Conservation (phyloP, 1,140 invertebrate species). For the Goniozus legneri region DNA sequence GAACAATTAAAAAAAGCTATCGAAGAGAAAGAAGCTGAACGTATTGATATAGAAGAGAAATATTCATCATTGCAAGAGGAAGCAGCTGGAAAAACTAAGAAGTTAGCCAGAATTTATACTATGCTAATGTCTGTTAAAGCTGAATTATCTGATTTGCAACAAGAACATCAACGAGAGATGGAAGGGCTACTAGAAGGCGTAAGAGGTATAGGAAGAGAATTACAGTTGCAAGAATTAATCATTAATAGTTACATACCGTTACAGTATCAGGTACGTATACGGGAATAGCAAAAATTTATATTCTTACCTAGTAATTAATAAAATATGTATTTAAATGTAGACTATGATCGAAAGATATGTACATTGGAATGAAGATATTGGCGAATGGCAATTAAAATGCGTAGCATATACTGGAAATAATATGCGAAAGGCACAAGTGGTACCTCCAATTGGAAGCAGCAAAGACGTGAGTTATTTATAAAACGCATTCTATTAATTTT, state of each 20-base stretch:
- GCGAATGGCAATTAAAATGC: slow-evolving; percentile 97
- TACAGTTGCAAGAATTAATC: slow-evolving; percentile 86
- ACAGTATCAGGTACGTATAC: slow-evolving; percentile 70
- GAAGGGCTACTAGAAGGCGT: slow-evolving; percentile 93
- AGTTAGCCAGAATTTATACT: slow-evolving; percentile 84
- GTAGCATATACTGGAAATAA: slow-evolving; percentile 99
- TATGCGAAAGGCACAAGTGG: slow-evolving; percentile 71
- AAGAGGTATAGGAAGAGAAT: slow-evolving; percentile 80
- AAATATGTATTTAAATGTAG: slow-evolving; percentile 46
- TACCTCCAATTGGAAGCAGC: slow-evolving; percentile 30
- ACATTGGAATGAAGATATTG: slow-evolving; percentile 97
- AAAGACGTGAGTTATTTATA: slow-evolving; percentile 38
- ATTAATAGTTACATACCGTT: slow-evolving; percentile 88
- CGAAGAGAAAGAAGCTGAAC: slow-evolving; percentile 86
- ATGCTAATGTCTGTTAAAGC: slow-evolving; percentile 79
- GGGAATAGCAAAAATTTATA: not conserved
- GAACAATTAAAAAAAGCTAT: slow-evolving; percentile 76
- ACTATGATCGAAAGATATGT: slow-evolving; percentile 90
- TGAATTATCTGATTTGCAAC: slow-evolving; percentile 83
- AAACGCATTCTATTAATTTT: not conserved
- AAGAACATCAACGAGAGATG: slow-evolving; percentile 95
- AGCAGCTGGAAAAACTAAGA: slow-evolving; percentile 86
- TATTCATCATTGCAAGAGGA: slow-evolving; percentile 94
- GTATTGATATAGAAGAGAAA: slow-evolving; percentile 93
- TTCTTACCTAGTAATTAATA: not conserved